phyloP scores from a whole-genome alignment of 2,113 vertebrate species.

The Tautogolabrus adspersus region DNA sequence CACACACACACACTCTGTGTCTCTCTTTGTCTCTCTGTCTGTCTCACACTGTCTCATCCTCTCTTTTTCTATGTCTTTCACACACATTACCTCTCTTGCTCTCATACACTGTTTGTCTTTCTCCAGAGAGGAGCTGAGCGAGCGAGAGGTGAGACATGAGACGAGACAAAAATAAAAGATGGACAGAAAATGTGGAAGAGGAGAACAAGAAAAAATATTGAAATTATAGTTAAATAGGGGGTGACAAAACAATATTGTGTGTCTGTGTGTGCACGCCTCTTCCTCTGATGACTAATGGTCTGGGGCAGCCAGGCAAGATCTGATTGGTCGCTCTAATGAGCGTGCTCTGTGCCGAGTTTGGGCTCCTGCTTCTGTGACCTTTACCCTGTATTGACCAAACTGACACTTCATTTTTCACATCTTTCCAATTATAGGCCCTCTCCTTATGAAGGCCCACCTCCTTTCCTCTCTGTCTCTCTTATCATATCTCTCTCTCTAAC shows the following conservation, averaged over 20 bases:
- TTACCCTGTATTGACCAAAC: conserved; percentile 97
- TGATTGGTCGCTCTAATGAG: conserved; percentile 97
- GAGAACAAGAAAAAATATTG: conserved; percentile 7
- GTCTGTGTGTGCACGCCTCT: conserved; percentile 33
- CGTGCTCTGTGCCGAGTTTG: conserved; percentile 90
- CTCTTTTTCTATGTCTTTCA: conserved; percentile 3
- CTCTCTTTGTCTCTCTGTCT: conserved; percentile 44
- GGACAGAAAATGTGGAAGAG: conserved; percentile 8
- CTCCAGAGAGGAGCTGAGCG: conserved; percentile 21
- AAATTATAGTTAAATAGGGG: conserved; percentile 28
- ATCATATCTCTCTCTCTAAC: conserved; percentile 9
- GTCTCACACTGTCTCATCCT: conserved; percentile 43
- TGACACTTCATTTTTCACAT: conserved; percentile 99
- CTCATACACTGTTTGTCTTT: neutral
- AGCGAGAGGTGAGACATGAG: conserved; percentile 20
- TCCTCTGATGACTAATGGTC: conserved; percentile 90
- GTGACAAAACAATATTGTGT: conserved; percentile 52
- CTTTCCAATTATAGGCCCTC: conserved; percentile 92
- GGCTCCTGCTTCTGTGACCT: conserved; percentile 92
- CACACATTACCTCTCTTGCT: neutral
- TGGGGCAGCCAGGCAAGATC: conserved; percentile 85
- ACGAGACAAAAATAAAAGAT: conserved; percentile 44
- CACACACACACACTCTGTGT: conserved; percentile 16
- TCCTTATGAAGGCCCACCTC: conserved; percentile 80
- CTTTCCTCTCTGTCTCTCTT: conserved; percentile 17